Conservation (phyloP, 1,140 invertebrate species). For the Aphelenchoides fujianensis region DNA sequence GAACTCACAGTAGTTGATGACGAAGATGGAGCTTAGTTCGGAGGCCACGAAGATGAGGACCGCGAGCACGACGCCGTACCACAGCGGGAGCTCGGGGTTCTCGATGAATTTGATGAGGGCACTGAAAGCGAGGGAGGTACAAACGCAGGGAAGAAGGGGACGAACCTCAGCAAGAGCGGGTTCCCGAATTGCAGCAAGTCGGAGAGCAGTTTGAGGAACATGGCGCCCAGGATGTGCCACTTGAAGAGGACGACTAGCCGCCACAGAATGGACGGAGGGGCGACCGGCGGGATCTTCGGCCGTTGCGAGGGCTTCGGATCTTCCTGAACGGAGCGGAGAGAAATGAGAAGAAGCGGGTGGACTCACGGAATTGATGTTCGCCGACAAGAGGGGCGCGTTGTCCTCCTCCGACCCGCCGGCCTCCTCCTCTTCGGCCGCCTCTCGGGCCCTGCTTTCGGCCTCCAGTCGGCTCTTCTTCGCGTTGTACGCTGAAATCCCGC, state of each 20-base stretch:
- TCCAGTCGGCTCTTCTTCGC: not conserved
- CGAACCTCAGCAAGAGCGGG: conserved; percentile 2
- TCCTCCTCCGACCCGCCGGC: not conserved
- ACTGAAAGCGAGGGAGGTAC: conserved; percentile 23
- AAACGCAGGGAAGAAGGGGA: not conserved
- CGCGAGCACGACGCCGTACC: conserved; percentile 48
- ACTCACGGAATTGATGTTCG: not conserved
- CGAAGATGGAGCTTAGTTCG: conserved; percentile 42
- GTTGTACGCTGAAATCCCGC: not conserved
- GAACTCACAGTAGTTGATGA: conserved; percentile 53
- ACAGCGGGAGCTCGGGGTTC: conserved; percentile 43
- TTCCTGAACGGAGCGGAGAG: no score
- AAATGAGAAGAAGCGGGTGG: no score
- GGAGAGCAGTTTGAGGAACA: conserved; percentile 37
- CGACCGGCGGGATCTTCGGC: conserved; percentile 16
- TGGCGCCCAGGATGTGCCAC: conserved; percentile 42
- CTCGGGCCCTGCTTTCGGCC: not conserved
- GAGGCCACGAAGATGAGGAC: conserved; percentile 46
- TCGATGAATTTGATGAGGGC: conserved; percentile 49
- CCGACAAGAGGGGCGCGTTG: not conserved
- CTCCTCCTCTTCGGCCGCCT: not conserved
- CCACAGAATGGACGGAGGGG: conserved; percentile 53
- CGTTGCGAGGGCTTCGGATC: no score
- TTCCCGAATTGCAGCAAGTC: conserved; percentile 44
- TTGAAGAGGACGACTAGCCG: conserved; percentile 41